A percentile compares a stretch with the other conserved stretches of the same genome.
These are phyloP conservation scores for Lordiphosa mommai DNA, from an alignment of 1,140 invertebrate species.

Conservation along the genomic window DNA sequence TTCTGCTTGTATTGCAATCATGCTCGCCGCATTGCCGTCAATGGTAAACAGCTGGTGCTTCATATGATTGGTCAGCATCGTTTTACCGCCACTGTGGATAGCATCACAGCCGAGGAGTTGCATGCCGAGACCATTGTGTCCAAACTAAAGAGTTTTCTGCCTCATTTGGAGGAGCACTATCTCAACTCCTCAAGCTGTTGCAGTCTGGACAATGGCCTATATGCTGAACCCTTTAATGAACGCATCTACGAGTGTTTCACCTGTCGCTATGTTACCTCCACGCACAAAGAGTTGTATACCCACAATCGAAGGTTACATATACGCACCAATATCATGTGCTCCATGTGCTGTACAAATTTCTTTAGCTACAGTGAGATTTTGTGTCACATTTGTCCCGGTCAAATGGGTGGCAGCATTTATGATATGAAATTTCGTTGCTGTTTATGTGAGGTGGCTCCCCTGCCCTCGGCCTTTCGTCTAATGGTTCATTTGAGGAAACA, in stretches of 20 bases:
- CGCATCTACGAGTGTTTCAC: conserved; percentile 90
- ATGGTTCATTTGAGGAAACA: conserved; percentile 92
- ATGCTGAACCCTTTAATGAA: conserved; percentile 61
- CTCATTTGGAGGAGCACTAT: conserved; percentile 83
- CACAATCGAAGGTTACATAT: conserved; percentile 92
- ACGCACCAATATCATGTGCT: conserved; percentile 88
- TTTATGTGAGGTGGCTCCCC: conserved; percentile 85
- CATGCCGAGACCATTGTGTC: conserved; percentile 86
- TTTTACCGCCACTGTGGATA: conserved; percentile 86
- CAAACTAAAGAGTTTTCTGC: conserved; percentile 84
- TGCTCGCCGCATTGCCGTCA: conserved; percentile 89
- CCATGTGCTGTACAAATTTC: conserved; percentile 92
- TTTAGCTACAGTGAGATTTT: conserved; percentile 91
- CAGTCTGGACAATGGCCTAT: conserved; percentile 78
- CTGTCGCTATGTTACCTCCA: conserved; percentile 86
- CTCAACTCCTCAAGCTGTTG: conserved; percentile 88
- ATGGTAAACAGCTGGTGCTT: conserved; percentile 87
- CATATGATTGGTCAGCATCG: conserved; percentile 89
- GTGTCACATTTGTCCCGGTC: conserved; percentile 90
- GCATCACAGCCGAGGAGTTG: conserved; percentile 86
- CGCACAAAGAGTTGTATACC: conserved; percentile 90
- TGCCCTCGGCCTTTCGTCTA: conserved; percentile 90
- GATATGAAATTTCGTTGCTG: conserved; percentile 85
- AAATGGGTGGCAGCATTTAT: conserved; percentile 82
- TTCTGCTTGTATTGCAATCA: conserved; percentile 91